These are phyloP conservation scores for Drosophila murphyi DNA, from an alignment of 1,140 invertebrate species.

Conservation along the genomic window DNA sequence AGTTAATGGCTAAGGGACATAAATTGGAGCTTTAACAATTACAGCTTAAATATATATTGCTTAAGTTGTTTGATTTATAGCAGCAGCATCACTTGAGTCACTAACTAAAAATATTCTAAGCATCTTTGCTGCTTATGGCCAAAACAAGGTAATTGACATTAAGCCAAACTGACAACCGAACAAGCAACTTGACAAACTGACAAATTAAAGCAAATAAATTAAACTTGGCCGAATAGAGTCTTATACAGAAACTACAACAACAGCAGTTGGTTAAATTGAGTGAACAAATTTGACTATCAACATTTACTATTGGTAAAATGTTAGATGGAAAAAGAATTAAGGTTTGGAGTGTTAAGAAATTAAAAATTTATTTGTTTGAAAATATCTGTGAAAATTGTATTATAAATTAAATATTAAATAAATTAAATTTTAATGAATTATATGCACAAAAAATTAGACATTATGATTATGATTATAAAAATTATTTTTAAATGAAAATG, in stretches of 20 bases:
- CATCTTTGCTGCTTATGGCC: slow-evolving; percentile 36
- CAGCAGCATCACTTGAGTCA: slow-evolving; percentile 1
- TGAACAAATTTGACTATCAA: slow-evolving; percentile 6
- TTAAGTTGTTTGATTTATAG: slow-evolving; percentile 34
- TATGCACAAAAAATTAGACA: no score
- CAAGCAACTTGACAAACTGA: slow-evolving; percentile 40
- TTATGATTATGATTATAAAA: no score
- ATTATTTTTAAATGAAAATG: no score
- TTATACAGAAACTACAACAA: slow-evolving; percentile 8
- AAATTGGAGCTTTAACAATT: slow-evolving; percentile 16
- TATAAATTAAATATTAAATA: no score
- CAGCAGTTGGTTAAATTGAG: not conserved
- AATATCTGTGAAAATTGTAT: no score
- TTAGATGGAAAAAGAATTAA: not conserved
- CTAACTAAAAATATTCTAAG: slow-evolving; percentile 1
- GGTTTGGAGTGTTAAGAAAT: no score
- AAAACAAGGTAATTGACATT: slow-evolving; percentile 61
- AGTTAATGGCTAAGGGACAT: not conserved
- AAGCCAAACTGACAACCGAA: slow-evolving; percentile 42
- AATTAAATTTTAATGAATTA: no score
- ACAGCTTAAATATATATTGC: slow-evolving; percentile 4
- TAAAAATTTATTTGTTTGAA: no score
- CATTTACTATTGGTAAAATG: not conserved
- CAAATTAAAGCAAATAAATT: slow-evolving; percentile 69
- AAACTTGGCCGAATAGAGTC: slow-evolving; percentile 11